phyloP scores from a whole-genome alignment of 2,113 vertebrate genomes.

The Tapirus terrestris region DNA sequence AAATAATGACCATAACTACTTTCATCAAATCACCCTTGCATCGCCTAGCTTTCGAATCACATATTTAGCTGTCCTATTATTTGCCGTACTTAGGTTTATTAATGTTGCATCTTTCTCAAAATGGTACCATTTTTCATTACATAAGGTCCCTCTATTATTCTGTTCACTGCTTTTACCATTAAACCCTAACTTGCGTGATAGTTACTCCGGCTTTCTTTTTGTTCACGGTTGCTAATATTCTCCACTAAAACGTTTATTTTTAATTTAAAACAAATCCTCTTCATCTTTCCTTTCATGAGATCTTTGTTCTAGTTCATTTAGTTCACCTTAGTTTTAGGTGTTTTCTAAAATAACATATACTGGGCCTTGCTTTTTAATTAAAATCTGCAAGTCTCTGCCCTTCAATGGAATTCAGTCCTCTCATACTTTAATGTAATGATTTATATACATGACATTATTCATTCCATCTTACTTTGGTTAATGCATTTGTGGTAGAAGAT shows the following conservation, averaged over 20 bases:
- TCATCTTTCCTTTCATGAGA: background rate
- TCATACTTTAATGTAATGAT: background rate
- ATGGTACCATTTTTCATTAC: background rate
- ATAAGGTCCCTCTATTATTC: background rate
- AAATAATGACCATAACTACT: background rate
- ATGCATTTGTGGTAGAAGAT: background rate
- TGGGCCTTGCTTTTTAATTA: background rate
- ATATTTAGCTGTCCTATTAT: background rate
- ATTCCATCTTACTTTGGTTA: background rate
- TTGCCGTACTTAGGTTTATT: background rate
- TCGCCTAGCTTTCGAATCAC: background rate
- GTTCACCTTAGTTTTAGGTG: background rate
- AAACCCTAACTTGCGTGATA: background rate
- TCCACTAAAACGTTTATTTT: slow-evolving; percentile 14
- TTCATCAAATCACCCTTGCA: background rate
- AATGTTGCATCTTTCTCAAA: background rate
- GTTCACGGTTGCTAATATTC: background rate
- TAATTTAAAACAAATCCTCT: background rate
- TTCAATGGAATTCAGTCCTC: background rate
- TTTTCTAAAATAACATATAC: slow-evolving; percentile 17
- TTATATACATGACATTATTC: background rate
- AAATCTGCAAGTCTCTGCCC: background rate
- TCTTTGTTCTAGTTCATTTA: background rate
- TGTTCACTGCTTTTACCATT: background rate
- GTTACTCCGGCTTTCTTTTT: background rate